These are phyloP conservation scores for Mythimna pallens DNA, from an alignment of 2,888 invertebrate genomes.

Conservation along the genomic window DNA sequence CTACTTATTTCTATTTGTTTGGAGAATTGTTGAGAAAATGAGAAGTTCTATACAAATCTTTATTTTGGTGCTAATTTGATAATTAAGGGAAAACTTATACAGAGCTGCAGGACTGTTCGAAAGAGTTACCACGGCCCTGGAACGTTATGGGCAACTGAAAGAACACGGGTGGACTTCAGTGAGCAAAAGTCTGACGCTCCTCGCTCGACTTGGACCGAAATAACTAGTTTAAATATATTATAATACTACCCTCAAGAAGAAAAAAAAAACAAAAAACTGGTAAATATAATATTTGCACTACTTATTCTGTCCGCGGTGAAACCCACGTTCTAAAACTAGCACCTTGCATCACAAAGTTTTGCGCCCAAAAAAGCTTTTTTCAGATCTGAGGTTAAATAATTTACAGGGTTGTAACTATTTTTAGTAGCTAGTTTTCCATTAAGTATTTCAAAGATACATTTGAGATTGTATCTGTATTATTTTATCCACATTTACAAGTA, in stretches of 20 bases:
- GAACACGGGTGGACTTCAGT: no score
- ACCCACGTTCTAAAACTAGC: neutral
- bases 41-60: neutral
- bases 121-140: no score
- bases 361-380: neutral
- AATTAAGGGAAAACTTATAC: neutral
- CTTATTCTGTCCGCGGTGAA: neutral
- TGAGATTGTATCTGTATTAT: no score
- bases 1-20: neutral
- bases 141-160: no score
- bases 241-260: no score
- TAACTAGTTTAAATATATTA: no score
- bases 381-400: neutral
- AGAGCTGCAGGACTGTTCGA: no score
- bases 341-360: neutral
- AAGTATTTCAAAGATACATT: neutral
- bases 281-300: neutral
- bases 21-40: neutral
- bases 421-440: neutral
- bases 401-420: conserved; percentile 1
- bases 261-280: no score
- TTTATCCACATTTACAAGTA: no score
- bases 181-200: no score
- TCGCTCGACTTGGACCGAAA: no score
- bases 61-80: no score